Conservation (phyloP, 2,888 invertebrate species). For the Chaetoderma sp. region DNA sequence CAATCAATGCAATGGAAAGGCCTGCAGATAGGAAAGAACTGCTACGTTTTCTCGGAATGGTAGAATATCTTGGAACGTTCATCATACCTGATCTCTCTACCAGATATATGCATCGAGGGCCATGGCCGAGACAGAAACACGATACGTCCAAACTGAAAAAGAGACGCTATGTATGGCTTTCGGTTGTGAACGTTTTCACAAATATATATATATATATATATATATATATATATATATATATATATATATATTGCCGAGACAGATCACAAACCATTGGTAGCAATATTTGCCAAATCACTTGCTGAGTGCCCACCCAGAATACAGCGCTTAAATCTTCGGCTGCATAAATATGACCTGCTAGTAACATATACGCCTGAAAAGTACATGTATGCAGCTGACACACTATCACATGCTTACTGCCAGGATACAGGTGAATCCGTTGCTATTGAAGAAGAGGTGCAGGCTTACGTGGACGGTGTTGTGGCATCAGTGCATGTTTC, state of each 20-base stretch:
- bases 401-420: constrained; percentile 3
- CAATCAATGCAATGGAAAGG: not conserved
- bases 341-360: constrained; percentile 19
- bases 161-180: constrained; percentile 14
- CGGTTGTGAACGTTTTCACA: constrained; percentile 21
- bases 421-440: not conserved
- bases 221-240: no score
- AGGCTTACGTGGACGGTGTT: not conserved
- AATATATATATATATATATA: constrained; percentile 21
- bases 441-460: constrained; percentile 4
- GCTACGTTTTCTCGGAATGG: constrained; percentile 22
- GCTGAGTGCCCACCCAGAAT: constrained; percentile 18
- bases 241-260: no score
- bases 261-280: constrained; percentile 25
- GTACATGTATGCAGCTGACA: constrained; percentile 18
- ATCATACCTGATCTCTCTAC: constrained; percentile 14
- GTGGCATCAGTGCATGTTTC: not conserved
- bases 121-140: not conserved
- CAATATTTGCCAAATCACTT: constrained; percentile 14
- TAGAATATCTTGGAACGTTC: constrained; percentile 10
- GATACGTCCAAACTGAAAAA: not conserved
- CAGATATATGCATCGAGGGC: constrained; percentile 23
- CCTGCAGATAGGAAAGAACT: constrained; percentile 5
- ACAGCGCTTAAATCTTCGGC: constrained; percentile 17
- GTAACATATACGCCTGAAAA: constrained; percentile 20